Evolutionary conservation across 2,888 invertebrate genomes (phyloP), one percentile per base, ranked within the genome.

Genomic region (Cheilosia impressa): DNA sequence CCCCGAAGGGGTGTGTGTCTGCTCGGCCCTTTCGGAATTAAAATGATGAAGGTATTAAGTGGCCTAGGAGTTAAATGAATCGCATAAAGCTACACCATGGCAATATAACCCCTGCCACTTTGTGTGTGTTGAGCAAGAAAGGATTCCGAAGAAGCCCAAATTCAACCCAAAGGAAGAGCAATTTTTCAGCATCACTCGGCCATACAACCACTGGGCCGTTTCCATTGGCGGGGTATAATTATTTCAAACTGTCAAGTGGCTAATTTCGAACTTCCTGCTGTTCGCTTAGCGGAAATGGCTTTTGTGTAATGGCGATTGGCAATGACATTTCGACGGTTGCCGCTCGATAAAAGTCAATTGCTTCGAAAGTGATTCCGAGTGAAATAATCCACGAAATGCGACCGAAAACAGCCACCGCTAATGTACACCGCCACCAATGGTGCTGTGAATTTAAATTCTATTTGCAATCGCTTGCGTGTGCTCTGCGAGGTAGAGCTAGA

Each of bases 1-100:
- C 19, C 62, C 47, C 38, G 22, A 41, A 24, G 19, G 6, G 38
- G 27, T 22, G 57, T 22, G 19, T 47, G 41, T n/a, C 15, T 45
- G 24, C 60, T 53, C 19, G 66, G 85, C 71, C 76, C 71, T 85
- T 85, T 81, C 62, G 76, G 81, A 85, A 81, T 85, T 85, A 85
- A 85, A 85, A 81, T 85, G 85, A 85, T 85, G 85, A 85, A 85
- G 85, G 85, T 85, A 85, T 85, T 85, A 85, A 85, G 85, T 85
- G 85, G 85, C 85, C 81, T 71, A 85, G 81, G 76, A 85, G 85
- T 85, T 85, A 81, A 85, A 85, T 85, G 85, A 85, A 81, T 85
- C 85, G 85, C 85, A 85, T 85, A 85, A 85, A 85, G 85, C 85
- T 85, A 85, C 80, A 76, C 81, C 57, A 9, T 19, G 52, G 77